Conservation (phyloP, 2,797 vertebrate genomes). For the Aplochiton taeniatus region DNA sequence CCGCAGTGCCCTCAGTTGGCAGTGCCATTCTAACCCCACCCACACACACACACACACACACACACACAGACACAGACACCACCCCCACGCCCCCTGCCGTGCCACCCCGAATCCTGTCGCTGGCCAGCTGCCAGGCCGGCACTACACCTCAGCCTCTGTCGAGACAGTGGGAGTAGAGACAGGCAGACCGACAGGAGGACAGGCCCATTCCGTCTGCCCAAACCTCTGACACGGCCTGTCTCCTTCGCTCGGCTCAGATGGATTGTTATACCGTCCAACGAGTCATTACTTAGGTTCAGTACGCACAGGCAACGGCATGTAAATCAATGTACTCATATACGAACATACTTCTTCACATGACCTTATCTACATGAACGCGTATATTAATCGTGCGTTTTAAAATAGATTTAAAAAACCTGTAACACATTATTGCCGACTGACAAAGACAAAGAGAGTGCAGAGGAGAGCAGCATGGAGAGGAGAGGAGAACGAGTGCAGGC, state of each 20-base stretch:
- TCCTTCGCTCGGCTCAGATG: no score
- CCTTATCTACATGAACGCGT: background rate
- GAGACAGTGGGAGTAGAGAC: slow-evolving; percentile 16
- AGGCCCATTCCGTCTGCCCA: no score
- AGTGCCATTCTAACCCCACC: slow-evolving; percentile 47
- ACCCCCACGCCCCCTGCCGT: slow-evolving; percentile 43
- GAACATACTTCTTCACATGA: background rate
- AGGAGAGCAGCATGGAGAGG: slow-evolving; percentile 10
- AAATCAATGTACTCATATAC: background rate
- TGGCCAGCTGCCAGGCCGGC: slow-evolving; percentile 36
- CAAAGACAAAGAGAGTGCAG: slow-evolving; percentile 11
- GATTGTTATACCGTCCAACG: no score
- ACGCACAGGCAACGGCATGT: background rate
- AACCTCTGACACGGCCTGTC: no score
- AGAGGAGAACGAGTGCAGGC: slow-evolving; percentile 20
- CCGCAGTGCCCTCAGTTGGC: slow-evolving; percentile 56
- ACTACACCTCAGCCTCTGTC: slow-evolving; percentile 5
- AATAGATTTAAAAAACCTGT: no score
- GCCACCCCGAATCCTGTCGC: slow-evolving; percentile 42
- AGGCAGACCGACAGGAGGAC: slow-evolving; percentile 7
- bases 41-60: no score
- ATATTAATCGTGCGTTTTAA: background rate
- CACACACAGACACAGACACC: slow-evolving; percentile 35
- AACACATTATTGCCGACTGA: no score
- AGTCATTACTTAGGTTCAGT: background rate